phyloP scores from a whole-genome alignment of 2,113 vertebrate species.

The Petromus typicus region DNA sequence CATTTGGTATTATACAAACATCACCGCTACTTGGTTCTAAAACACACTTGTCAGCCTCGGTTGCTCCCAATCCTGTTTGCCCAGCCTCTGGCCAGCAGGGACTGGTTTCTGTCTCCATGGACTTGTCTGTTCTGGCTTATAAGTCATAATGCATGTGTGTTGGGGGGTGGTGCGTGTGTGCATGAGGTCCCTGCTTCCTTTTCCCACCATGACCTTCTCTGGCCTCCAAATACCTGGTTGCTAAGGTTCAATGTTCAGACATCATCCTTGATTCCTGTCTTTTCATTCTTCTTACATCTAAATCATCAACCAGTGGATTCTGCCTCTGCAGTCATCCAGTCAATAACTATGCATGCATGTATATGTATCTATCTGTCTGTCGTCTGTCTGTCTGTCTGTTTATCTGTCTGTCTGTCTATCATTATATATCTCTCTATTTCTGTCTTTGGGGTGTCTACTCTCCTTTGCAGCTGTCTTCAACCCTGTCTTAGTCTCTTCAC shows the following conservation, averaged over 20 bases:
- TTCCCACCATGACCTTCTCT: not conserved
- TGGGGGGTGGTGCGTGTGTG: not conserved
- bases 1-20: fast-evolving
- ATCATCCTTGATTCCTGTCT: not conserved
- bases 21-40: not conserved
- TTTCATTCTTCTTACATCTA: not conserved
- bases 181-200: too few species aligned
- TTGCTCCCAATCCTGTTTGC: not conserved
- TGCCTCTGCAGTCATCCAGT: not conserved
- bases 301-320: not conserved
- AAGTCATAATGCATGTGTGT: not conserved
- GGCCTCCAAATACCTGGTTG: not conserved
- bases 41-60: not conserved
- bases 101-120: not conserved
- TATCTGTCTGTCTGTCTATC: not conserved
- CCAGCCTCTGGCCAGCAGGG: fast-evolving
- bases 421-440: not conserved
- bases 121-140: not conserved
- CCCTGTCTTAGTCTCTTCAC: too few species aligned
- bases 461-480: not conserved
- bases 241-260: not conserved
- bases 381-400: not conserved
- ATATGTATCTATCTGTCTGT: not conserved
- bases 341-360: not conserved
- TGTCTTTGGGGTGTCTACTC: not conserved